These are phyloP conservation scores for Macaca nemestrina DNA, from an alignment of 2,113 vertebrate species.

Conservation along the genomic window DNA sequence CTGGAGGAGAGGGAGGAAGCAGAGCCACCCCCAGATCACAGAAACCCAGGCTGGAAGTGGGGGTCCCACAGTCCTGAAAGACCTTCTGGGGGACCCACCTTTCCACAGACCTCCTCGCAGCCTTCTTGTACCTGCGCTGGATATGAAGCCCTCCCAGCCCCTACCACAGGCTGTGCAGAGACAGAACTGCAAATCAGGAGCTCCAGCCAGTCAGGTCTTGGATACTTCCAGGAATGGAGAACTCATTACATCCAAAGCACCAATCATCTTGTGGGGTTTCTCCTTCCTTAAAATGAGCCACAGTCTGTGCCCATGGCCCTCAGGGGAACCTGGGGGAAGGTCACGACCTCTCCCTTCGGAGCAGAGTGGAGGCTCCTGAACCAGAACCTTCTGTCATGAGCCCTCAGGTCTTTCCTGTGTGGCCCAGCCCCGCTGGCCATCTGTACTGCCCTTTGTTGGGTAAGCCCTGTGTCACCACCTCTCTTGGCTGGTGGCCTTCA, in stretches of 20 bases:
- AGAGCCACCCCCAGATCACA: background rate
- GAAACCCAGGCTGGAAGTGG: background rate
- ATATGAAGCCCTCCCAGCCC: background rate
- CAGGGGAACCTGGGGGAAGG: background rate
- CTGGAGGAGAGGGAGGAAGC: background rate
- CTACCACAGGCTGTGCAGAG: background rate
- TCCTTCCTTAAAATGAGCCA: background rate
- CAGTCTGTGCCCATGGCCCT: background rate
- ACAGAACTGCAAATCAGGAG: background rate
- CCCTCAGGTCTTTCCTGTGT: background rate
- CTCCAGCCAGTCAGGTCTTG: background rate
- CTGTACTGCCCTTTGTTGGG: background rate
- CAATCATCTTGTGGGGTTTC: background rate
- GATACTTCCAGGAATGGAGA: background rate
- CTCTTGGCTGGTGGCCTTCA: background rate
- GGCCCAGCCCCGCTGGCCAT: background rate
- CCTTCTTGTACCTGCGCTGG: background rate
- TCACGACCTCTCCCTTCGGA: background rate
- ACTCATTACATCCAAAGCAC: background rate
- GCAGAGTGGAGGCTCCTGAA: background rate
- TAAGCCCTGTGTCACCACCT: background rate
- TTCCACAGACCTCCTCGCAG: background rate
- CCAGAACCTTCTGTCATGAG: background rate
- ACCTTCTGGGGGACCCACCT: background rate
- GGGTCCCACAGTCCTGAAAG: background rate